phyloP scores from a whole-genome alignment of 1,140 invertebrate species.

The Bicyclus anynana region DNA sequence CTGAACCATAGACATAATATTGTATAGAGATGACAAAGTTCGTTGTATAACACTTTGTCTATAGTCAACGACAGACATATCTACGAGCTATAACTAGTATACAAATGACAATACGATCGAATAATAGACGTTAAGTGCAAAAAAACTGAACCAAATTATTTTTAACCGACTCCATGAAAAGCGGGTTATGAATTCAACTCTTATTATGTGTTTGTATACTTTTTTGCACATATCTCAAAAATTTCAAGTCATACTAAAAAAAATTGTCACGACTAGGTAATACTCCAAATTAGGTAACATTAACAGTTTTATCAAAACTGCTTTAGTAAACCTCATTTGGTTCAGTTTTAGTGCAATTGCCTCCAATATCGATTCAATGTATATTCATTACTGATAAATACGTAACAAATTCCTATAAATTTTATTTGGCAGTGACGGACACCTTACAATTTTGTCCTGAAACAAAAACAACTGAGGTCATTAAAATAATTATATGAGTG shows the following conservation, averaged over 20 bases:
- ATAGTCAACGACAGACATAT: background rate
- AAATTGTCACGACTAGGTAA: no score
- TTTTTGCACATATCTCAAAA: no score
- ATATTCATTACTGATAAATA: conserved; percentile 6
- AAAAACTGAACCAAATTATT: background rate
- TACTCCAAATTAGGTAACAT: no score
- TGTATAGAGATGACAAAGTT: no score
- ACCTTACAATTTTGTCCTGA: conserved; percentile 30
- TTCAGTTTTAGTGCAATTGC: background rate
- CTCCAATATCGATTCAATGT: background rate
- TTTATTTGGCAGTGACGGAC: conserved; percentile 38
- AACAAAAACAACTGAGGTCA: conserved; percentile 14
- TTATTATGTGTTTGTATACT: no score
- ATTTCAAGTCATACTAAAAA: no score
- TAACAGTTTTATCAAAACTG: no score
- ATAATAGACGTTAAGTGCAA: background rate
- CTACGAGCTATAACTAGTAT: background rate
- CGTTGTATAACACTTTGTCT: no score
- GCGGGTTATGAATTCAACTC: no score
- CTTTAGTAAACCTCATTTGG: background rate
- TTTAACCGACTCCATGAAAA: background rate
- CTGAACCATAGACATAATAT: no score
- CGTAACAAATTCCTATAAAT: conserved; percentile 22
- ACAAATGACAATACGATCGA: background rate
- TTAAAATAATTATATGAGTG: background rate